phyloP scores from a whole-genome alignment of 2,113 vertebrate species.

The Nematolebias whitei region DNA sequence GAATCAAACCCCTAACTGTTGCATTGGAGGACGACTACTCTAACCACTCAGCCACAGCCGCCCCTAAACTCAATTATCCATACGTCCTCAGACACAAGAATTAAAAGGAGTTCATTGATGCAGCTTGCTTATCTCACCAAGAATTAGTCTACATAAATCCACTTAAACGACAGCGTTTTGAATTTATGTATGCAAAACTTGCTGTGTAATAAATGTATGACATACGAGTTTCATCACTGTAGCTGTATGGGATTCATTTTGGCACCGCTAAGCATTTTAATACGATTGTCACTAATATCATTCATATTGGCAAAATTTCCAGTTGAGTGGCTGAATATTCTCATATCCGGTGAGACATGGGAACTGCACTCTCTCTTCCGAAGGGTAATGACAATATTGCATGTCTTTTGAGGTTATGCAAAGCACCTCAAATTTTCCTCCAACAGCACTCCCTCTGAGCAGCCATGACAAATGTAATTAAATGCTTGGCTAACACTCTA shows the following conservation, averaged over 20 bases:
- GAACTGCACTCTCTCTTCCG: conserved; percentile 37
- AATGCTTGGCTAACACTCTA: conserved; percentile 66
- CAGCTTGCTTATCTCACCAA: not conserved
- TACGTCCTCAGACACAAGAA: no score
- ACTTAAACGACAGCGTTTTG: conserved; percentile 3
- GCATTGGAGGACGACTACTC: no score
- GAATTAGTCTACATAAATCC: conserved; percentile 5
- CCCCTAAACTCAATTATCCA: no score
- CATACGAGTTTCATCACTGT: conserved; percentile 35
- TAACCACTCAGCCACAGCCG: no score
- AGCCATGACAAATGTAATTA: conserved; percentile 73
- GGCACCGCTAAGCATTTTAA: conserved; percentile 54
- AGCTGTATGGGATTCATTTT: conserved; percentile 56
- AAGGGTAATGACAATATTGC: conserved; percentile 69
- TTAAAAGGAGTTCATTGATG: no score
- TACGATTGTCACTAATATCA: conserved; percentile 67
- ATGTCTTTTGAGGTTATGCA: conserved; percentile 76
- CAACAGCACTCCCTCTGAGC: conserved; percentile 60
- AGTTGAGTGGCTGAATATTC: conserved; percentile 63
- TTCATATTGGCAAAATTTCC: conserved; percentile 67
- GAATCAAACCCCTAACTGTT: no score
- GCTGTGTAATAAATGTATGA: conserved; percentile 8
- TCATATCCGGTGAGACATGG: conserved; percentile 66
- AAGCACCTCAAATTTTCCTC: conserved; percentile 64
- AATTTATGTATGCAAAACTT: not conserved